Evolutionary conservation across 1,140 invertebrate species (phyloP), one percentile per base, ranked within the genome.

Genomic region (Bathynomus jamesi): DNA sequence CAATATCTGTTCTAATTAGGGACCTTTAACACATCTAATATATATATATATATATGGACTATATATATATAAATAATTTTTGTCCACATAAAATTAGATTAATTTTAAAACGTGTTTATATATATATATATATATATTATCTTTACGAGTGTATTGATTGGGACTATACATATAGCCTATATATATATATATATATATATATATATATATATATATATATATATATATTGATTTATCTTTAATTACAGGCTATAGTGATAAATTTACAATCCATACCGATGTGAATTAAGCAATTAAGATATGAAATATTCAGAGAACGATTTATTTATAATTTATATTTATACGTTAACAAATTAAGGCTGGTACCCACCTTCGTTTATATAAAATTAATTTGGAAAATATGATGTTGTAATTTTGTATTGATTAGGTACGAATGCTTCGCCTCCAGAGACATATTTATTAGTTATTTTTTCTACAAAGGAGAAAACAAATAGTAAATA

Each of bases 171-270:
- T 7, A n/a, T 63, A 5, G 3, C 13, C 13, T 28, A 27, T 25
- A 24, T 3, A 8, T 63, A 27, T 63, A 27, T 28, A 27, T 28
- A 27, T 28, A 17, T 63, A 28, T 63, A 17, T 63, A 64, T 31
- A 24, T 21, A 32, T 28, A 32, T 60, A 65, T 40, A 67, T 65
- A 63, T 68, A 40, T 61, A 69, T 62, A 63, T 30, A 72, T 69
- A 65, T 30, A 46, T 73, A 29, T 40, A 40, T 40, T 53, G 40
- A 53, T 53, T 53, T 53, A 53, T 53, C 40, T 53, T 21, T 53
- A 53, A 53, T 53, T 53, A 53, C 40, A 53, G 40, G 11, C 21
- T 53, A 21, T 1, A 2, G 21, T 21, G 40, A 53, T 53, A n/a
- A n/a, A 53, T 53, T 53, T 53, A 53, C 40, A 53, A 53, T 53